These are phyloP conservation scores for Drosophila eohydei DNA, from an alignment of 2,888 invertebrate species.

Conservation along the genomic window DNA sequence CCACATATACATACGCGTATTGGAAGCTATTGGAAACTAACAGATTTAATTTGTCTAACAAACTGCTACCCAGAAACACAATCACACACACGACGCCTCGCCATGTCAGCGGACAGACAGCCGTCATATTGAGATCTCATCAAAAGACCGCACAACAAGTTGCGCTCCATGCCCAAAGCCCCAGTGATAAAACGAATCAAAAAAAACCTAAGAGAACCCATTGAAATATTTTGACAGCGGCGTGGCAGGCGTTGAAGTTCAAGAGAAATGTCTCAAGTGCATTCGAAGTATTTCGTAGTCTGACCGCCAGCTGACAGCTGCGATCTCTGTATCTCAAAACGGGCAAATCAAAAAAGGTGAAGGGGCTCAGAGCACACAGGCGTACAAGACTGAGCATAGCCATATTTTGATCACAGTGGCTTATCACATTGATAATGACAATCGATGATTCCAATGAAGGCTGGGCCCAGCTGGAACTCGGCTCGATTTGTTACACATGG, in stretches of 20 bases:
- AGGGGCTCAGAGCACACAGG: slow-evolving; percentile 19
- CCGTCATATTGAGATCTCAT: slow-evolving; percentile 80
- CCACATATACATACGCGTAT: slow-evolving; percentile 27
- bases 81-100: slow-evolving; percentile 20
- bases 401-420: slow-evolving; percentile 38
- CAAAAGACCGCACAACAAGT: slow-evolving; percentile 76
- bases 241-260: slow-evolving; percentile 79
- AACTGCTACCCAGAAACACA: slow-evolving; percentile 51
- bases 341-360: slow-evolving; percentile 9
- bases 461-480: slow-evolving; percentile 56
- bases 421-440: slow-evolving; percentile 70
- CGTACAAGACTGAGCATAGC: not conserved
- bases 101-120: slow-evolving; percentile 41
- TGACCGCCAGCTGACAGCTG: slow-evolving; percentile 73
- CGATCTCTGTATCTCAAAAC: slow-evolving; percentile 35
- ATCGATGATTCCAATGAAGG: slow-evolving; percentile 48
- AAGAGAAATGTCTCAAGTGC: slow-evolving; percentile 81
- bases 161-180: slow-evolving; percentile 29
- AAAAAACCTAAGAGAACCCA: slow-evolving; percentile 36
- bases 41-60: slow-evolving; percentile 79
- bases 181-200: slow-evolving; percentile 48
- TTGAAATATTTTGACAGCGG: slow-evolving; percentile 80
- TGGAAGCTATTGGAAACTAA: slow-evolving; percentile 65
- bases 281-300: slow-evolving; percentile 71
- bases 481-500: slow-evolving; percentile 73